Percentiles rank a stretch among this genome's conserved stretches.
These are phyloP conservation scores for Anabas testudineus DNA, from an alignment of 2,797 vertebrate genomes.

Conservation along the genomic window DNA sequence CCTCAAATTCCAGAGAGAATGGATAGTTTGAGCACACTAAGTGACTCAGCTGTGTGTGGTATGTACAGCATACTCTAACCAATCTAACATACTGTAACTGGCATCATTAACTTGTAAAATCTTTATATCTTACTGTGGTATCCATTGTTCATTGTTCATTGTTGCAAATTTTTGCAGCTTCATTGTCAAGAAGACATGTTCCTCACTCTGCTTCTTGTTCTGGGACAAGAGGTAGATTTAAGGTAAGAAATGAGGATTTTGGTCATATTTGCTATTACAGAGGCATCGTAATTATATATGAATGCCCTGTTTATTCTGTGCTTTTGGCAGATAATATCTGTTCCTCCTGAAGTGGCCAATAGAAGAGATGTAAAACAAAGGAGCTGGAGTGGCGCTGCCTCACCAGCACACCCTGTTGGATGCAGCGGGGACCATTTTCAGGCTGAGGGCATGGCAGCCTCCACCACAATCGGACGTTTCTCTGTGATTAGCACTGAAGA, in stretches of 20 bases:
- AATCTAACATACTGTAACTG: not conserved
- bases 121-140: not conserved
- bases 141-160: conserved; percentile 36
- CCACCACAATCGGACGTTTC: conserved; percentile 93
- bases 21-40: conserved; percentile 76
- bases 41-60: conserved; percentile 82
- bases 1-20: conserved; percentile 87
- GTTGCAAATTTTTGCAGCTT: conserved; percentile 64
- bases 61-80: conserved; percentile 48
- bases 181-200: conserved; percentile 78
- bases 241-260: conserved; percentile 56
- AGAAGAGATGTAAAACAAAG: conserved; percentile 80
- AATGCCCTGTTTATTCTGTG: conserved; percentile 7
- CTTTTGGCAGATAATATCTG: conserved; percentile 77
- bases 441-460: conserved; percentile 68
- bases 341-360: conserved; percentile 79
- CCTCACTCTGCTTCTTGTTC: conserved; percentile 83
- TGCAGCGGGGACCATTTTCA: conserved; percentile 57
- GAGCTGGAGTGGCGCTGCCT: conserved; percentile 83
- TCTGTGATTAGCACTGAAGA: conserved; percentile 92
- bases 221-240: conserved; percentile 82
- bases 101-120: conserved; percentile 15
- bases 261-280: not conserved
- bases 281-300: not conserved
- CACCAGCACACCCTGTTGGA: conserved; percentile 75